Conservation (phyloP, 2,888 invertebrate species). For the Idaea aversata region DNA sequence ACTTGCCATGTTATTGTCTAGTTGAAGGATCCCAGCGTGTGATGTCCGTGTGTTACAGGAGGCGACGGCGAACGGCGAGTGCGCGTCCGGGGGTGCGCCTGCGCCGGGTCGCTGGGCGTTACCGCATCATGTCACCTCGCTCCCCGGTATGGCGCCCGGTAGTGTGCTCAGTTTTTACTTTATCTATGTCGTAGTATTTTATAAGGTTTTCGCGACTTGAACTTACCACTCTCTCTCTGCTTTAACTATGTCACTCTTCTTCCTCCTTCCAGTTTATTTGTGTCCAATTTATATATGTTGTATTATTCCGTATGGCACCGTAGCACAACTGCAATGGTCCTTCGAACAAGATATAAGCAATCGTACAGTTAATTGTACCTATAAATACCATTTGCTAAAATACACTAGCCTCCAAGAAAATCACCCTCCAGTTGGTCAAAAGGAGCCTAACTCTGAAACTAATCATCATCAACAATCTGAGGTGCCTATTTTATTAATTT, state of each 20-base stretch:
- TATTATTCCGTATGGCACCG: too few relatives aligned
- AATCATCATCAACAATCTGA: too few relatives aligned
- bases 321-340: too few relatives aligned
- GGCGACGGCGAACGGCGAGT: slow-evolving; percentile 51
- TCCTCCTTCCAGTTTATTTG: not conserved
- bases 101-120: slow-evolving; percentile 75
- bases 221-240: not conserved
- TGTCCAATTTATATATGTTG: not conserved
- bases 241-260: not conserved
- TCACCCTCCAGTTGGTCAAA: too few relatives aligned
- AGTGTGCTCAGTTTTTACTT: slow-evolving; percentile 14
- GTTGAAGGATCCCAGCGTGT: not conserved
- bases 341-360: too few relatives aligned
- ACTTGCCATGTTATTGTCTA: slow-evolving; percentile 2
- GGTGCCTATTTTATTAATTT: too few relatives aligned
- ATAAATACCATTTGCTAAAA: too few relatives aligned
- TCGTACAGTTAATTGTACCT: too few relatives aligned
- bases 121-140: slow-evolving; percentile 81
- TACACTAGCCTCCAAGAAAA: too few relatives aligned
- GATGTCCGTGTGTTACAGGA: slow-evolving; percentile 54
- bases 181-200: not conserved
- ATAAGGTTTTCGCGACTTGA: too few relatives aligned
- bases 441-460: too few relatives aligned
- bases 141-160: slow-evolving; percentile 72
- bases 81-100: slow-evolving; percentile 24